Evolutionary conservation across 2,797 vertebrate genomes (phyloP), one percentile per base, ranked within the genome.

Genomic region (Melanotaenia pygmaea): DNA sequence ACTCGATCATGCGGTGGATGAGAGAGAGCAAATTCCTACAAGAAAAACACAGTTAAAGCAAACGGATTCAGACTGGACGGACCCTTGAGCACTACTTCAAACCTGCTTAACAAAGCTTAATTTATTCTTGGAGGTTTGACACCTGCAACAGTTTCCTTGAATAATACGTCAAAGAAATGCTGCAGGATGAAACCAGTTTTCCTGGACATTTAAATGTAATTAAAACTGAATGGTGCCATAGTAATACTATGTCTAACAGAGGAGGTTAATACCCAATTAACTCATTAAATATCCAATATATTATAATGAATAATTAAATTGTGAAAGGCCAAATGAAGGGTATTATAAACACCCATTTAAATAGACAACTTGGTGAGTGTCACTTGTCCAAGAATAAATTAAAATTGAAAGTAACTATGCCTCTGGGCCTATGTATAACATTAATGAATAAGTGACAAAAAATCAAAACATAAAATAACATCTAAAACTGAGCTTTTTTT

Each of bases 1-100:
- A 99, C 93, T 99, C 98, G 96, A 99, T 99, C 98, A 99, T 99
- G 93, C 98, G 98, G 92, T 99, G 98, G 92, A 99, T 99, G 94
- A 99, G 95, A 96, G 96, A 98, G 95, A 98, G 96, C 91, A 98
- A 97, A 98, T 98, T 98, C 98, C 97, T 98, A 98, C 92, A 97
- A 98, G 96, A 98, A 98, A 95, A 96, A 97, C 96, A 99, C 96
- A 99, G 97, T 99, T 99, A 99, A 98, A 98, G 96, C 96, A 96
- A 91, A 97, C 96, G 91, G 96, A 97, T 97, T 99, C 97, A 98
- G 96, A 97, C 90, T 85, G 75, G 82, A 83, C 80, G 54, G 64
- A 81, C 74, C 79, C 64, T 81, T 90, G 71, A 86, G 78, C 81
- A 68, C 79, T 86, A 89, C 59, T 72, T 82, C 78, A 70, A 84